phyloP scores from a whole-genome alignment of 2,797 vertebrate genomes.

The Acrocephalus scirpaceus region DNA sequence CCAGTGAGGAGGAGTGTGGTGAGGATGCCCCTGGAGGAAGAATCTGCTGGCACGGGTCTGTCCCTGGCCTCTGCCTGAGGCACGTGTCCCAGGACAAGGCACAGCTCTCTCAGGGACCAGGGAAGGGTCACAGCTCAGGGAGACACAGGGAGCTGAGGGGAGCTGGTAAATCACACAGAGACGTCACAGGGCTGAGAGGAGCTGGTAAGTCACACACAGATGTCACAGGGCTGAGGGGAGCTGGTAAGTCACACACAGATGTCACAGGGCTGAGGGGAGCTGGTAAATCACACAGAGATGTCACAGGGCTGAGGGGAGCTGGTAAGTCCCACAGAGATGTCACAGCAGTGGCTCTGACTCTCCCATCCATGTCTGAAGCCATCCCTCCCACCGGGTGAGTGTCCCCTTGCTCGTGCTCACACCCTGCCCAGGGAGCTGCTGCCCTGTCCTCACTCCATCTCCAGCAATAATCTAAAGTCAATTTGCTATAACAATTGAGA shows the following conservation, averaged over 20 bases:
- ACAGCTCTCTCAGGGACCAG: background rate
- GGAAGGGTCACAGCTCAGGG: background rate
- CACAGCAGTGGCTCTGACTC: background rate
- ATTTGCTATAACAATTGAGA: slow-evolving; percentile 69
- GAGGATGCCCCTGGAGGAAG: background rate
- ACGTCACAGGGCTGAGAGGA: background rate
- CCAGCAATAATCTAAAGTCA: slow-evolving; percentile 62
- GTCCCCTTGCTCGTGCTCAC: background rate
- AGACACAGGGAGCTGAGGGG: background rate
- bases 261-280: background rate
- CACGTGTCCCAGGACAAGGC: background rate
- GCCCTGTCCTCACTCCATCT: slow-evolving; percentile 41
- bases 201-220: background rate
- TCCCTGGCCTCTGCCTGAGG: background rate
- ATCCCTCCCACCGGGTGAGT: fast-evolving
- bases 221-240: background rate
- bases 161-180: background rate
- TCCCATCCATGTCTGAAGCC: fast-evolving
- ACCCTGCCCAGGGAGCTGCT: background rate
- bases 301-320: background rate
- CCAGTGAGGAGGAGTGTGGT: background rate
- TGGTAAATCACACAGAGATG: fast-evolving
- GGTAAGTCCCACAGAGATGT: fast-evolving
- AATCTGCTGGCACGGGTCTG: background rate
- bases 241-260: no score